Evolutionary conservation across 2,113 vertebrate species (phyloP), one percentile per base, ranked within the genome.

Genomic region (Phalacrocorax carbo): DNA sequence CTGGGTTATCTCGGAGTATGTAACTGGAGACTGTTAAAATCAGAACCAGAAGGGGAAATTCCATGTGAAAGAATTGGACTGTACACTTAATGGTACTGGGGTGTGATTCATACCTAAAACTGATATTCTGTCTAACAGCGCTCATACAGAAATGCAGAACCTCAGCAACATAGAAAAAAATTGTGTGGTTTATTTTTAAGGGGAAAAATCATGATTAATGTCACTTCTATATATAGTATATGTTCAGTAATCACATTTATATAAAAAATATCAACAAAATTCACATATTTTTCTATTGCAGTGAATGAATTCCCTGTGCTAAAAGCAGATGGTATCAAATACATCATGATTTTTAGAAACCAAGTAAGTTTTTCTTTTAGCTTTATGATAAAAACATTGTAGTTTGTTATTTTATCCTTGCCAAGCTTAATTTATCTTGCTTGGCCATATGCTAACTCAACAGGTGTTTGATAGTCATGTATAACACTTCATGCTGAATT

Each of bases 301-400:
- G 99, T 99, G 88, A 99, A 99, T 93, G 99, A 99, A 97, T 99
- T 99, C 97, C 99, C 99, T 78, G 99, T 99, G 73, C 98, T 99
- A 94, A 99, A 99, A 98, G 98, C 99, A 88, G 99, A 99, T 96
- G 99, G 99, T 76, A 99, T 99, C 95, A 99, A 99, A 95, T 99
- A 99, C 52, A 99, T 99, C 62, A 99, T 99, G 99, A 99, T 99
- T 98, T 99, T 99, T 98, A 99, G 99, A 96, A 99, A 99, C 96
- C 99, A 99, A 98, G 99, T 99, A 98, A 97, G 97, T 98, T 94
- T 75, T 71, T 82, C 62, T 91, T 92, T 78, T 69, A 44, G 32
- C 88, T 36, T 54, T 68, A 52, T 20, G 42, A 46, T 57, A 81
- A 23, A 91, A 88, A 30, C 36, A 19, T 8, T 70, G 64, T 73